These are phyloP conservation scores for Crenuchus spilurus DNA, from an alignment of 2,797 vertebrate species.

Conservation along the genomic window DNA sequence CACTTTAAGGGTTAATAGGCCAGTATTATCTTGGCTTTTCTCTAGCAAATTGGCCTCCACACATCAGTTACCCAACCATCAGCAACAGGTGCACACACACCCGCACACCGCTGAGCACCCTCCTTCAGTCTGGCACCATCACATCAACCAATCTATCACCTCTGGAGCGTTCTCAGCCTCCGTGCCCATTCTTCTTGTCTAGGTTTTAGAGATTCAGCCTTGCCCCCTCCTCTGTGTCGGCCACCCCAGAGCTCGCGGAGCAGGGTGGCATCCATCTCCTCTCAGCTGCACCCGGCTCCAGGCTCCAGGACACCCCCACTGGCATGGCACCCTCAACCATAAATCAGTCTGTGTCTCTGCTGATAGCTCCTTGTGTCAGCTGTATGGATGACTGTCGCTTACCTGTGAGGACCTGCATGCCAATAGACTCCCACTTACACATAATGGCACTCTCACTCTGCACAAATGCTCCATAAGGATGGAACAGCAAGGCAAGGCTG, in stretches of 20 bases:
- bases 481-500: neutral
- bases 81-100: constrained; percentile 33
- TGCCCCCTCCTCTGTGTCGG: constrained; percentile 51
- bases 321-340: constrained; percentile 56
- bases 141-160: constrained; percentile 43
- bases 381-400: constrained; percentile 73
- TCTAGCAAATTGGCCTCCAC: constrained; percentile 2
- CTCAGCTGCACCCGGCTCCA: constrained; percentile 46
- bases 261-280: constrained; percentile 67
- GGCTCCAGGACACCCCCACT: constrained; percentile 55
- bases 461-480: neutral
- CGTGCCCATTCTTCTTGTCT: constrained; percentile 49
- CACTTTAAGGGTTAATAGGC: neutral
- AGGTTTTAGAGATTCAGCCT: constrained; percentile 55
- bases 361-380: constrained; percentile 71
- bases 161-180: constrained; percentile 37
- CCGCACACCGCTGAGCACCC: constrained; percentile 23
- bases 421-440: constrained; percentile 61
- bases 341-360: constrained; percentile 74
- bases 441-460: constrained; percentile 30
- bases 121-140: constrained; percentile 24
- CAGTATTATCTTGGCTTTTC: neutral
- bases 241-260: constrained; percentile 56
- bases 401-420: constrained; percentile 71
- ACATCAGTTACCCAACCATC: constrained; percentile 17